A percentile compares a stretch with the other conserved stretches of the same genome.
Conservation (phyloP, 2,113 vertebrate species). For the Cariama cristata region DNA sequence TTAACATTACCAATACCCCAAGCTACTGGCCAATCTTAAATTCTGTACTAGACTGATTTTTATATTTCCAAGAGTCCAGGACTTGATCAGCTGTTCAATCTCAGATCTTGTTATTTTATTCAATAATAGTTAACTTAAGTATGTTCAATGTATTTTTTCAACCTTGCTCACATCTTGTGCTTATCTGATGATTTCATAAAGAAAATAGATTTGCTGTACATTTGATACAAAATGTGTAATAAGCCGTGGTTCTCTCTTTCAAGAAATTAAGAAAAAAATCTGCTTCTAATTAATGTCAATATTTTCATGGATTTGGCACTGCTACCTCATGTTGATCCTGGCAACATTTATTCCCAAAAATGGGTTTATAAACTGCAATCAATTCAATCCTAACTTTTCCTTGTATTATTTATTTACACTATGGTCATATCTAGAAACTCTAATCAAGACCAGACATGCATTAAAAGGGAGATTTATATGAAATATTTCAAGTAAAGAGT, state of each 20-base stretch:
- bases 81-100: neutral
- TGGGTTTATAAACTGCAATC: slow-evolving; percentile 9
- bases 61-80: neutral
- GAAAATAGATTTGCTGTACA: slow-evolving; percentile 20
- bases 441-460: neutral
- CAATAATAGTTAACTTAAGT: neutral
- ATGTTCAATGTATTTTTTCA: neutral
- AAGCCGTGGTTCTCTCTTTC: neutral
- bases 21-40: neutral
- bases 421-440: neutral
- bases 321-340: slow-evolving; percentile 1
- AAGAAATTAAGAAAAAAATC: neutral
- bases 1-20: neutral
- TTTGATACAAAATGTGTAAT: neutral
- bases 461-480: neutral
- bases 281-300: slow-evolving; percentile 22
- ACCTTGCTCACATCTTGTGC: neutral
- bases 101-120: slow-evolving; percentile 17
- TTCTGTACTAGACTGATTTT: neutral
- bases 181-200: slow-evolving; percentile 44
- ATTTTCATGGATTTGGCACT: neutral
- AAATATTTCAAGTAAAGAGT: neutral
- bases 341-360: neutral
- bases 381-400: neutral
- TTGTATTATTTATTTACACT: slow-evolving; percentile 28